These are phyloP conservation scores for Dichetophora obliterata DNA, from an alignment of 2,888 invertebrate species.

Conservation along the genomic window DNA sequence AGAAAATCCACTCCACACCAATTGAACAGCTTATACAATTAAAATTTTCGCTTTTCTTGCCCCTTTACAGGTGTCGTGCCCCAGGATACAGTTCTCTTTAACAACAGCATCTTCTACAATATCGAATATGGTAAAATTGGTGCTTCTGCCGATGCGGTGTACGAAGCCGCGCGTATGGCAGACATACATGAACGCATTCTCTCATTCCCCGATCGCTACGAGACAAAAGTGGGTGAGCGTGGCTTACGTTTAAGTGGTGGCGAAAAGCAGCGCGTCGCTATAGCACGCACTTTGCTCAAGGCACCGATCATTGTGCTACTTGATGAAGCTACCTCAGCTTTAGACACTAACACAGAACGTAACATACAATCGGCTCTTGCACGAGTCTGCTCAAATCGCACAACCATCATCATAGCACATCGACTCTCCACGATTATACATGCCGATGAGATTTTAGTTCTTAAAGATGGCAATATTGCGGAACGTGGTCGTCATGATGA, in stretches of 20 bases:
- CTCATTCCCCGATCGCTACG: conserved; percentile 91
- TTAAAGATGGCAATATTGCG: conserved; percentile 90
- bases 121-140: conserved; percentile 90
- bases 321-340: conserved; percentile 95
- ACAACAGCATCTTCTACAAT: conserved; percentile 93
- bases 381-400: conserved; percentile 88
- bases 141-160: conserved; percentile 85
- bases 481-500: conserved; percentile 86
- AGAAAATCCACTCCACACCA: background rate
- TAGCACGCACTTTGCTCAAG: conserved; percentile 94
- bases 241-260: conserved; percentile 96
- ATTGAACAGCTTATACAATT: background rate
- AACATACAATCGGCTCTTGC: conserved; percentile 90
- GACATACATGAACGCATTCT: conserved; percentile 94
- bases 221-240: conserved; percentile 93
- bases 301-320: conserved; percentile 90
- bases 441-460: conserved; percentile 93
- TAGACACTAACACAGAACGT: conserved; percentile 96
- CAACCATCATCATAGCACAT: conserved; percentile 95
- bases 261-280: conserved; percentile 97
- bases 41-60: background rate
- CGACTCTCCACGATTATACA: conserved; percentile 94
- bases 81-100: conserved; percentile 96
- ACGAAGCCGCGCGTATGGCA: conserved; percentile 90
- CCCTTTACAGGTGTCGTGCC: conserved; percentile 84